Evolutionary conservation across 35 echinoderm and acorn worm genomes (phyloP).

Genomic region (Nesometra sesokonis): DNA sequence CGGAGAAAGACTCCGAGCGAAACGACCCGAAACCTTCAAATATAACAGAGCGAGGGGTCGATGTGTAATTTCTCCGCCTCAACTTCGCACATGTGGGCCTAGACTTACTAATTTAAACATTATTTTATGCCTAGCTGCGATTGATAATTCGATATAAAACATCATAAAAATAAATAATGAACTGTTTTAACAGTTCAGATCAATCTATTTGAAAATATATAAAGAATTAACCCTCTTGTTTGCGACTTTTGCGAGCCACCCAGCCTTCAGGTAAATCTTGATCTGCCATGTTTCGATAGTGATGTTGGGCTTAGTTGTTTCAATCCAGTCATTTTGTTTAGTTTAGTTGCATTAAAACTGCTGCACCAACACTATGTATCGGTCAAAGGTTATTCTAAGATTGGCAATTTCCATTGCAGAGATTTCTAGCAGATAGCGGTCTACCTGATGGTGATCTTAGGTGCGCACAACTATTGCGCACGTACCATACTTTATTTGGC

Average conservation of each 20-base stretch:
- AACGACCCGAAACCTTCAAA: no score
- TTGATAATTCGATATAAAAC: no score
- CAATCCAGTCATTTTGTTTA: background rate
- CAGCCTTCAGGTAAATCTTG: slow-evolving; percentile 40
- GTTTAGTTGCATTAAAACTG: background rate
- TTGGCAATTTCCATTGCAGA: background rate
- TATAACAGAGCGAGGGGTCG: no score
- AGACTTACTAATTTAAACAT: no score
- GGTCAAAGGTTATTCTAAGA: background rate
- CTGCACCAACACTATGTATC: background rate
- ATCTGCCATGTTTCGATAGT: background rate
- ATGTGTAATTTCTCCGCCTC: no score
- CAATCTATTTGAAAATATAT: background rate
- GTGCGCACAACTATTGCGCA: no score
- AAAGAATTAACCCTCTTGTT: slow-evolving; percentile 5
- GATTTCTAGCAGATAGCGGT: background rate
- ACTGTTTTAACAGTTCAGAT: no score
- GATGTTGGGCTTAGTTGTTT: background rate
- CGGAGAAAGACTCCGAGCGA: no score
- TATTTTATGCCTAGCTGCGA: no score
- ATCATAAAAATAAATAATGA: no score
- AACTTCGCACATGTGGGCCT: no score
- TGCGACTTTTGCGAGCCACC: slow-evolving; percentile 19
- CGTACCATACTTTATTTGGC: no score
- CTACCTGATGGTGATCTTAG: background rate